Evolutionary conservation across 1,140 invertebrate species (phyloP).

Genomic region (Heliconius himera): DNA sequence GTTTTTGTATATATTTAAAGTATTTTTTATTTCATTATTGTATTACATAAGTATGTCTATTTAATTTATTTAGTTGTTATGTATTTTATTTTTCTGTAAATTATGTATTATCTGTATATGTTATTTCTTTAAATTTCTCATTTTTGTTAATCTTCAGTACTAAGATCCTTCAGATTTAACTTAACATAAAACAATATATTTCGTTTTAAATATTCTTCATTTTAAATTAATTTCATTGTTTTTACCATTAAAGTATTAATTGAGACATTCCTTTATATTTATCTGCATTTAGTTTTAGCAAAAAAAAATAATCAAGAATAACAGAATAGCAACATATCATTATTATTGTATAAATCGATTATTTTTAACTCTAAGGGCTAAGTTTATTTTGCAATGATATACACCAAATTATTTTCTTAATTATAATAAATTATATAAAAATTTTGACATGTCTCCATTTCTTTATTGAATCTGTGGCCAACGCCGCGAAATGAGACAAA

Average conservation of each 20-base stretch:
- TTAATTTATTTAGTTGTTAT: background rate
- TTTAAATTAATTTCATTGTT: background rate
- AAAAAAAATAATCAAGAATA: slow-evolving; percentile 62
- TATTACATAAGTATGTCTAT: background rate
- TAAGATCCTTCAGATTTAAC: background rate
- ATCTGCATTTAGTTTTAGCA: slow-evolving; percentile 29
- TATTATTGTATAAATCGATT: slow-evolving; percentile 31
- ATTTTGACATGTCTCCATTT: background rate
- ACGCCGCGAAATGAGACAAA: too few species aligned
- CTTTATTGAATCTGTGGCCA: too few species aligned
- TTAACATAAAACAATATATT: background rate
- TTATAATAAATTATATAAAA: background rate
- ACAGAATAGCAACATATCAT: slow-evolving; percentile 69
- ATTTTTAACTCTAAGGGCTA: slow-evolving; percentile 1
- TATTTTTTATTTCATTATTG: background rate
- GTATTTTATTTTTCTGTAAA: too few species aligned
- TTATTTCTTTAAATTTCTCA: too few species aligned
- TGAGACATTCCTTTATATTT: slow-evolving; percentile 20
- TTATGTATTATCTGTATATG: too few species aligned
- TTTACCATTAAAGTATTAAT: slow-evolving; percentile 19
- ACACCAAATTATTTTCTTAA: slow-evolving; percentile 17
- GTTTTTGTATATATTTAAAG: background rate
- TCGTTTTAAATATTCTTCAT: background rate
- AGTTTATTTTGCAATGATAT: slow-evolving; percentile 20
- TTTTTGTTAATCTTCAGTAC: background rate